Percentiles rank a stretch among this genome's conserved stretches.
Evolutionary conservation across 2,113 vertebrate genomes (phyloP).

Genomic region (Chlamydotis undulata): DNA sequence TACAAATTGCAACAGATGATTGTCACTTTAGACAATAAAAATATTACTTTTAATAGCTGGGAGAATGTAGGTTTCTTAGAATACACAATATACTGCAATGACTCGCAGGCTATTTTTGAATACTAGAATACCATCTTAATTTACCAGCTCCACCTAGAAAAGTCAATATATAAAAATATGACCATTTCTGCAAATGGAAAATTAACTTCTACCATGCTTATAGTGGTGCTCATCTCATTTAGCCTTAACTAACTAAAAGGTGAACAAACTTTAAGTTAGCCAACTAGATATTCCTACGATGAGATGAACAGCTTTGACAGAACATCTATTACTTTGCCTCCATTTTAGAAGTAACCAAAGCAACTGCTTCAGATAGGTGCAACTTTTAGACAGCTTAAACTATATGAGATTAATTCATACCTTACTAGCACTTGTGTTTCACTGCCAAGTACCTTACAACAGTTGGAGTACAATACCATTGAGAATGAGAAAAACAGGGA

Average conservation of each 20-base stretch:
- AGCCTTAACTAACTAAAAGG: neutral
- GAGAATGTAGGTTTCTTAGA: neutral
- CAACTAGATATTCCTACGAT: neutral
- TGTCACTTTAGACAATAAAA: conserved; percentile 13
- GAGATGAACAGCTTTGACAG: neutral
- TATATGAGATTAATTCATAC: neutral
- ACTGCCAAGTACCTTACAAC: neutral
- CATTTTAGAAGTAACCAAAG: neutral
- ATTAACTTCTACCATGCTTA: neutral
- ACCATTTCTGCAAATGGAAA: neutral
- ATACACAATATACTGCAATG: neutral
- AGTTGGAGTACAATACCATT: neutral
- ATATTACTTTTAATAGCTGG: neutral
- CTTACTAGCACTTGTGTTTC: neutral
- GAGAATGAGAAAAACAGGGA: neutral
- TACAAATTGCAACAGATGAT: neutral
- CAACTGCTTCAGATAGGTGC: neutral
- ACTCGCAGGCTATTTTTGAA: neutral
- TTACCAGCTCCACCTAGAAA: neutral
- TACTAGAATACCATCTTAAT: neutral
- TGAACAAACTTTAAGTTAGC: neutral
- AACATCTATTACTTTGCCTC: neutral
- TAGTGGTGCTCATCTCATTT: neutral
- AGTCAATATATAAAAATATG: neutral
- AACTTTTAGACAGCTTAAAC: neutral